These are phyloP conservation scores for Syrista parreyssii DNA, from an alignment of 2,888 invertebrate genomes.

Conservation along the genomic window DNA sequence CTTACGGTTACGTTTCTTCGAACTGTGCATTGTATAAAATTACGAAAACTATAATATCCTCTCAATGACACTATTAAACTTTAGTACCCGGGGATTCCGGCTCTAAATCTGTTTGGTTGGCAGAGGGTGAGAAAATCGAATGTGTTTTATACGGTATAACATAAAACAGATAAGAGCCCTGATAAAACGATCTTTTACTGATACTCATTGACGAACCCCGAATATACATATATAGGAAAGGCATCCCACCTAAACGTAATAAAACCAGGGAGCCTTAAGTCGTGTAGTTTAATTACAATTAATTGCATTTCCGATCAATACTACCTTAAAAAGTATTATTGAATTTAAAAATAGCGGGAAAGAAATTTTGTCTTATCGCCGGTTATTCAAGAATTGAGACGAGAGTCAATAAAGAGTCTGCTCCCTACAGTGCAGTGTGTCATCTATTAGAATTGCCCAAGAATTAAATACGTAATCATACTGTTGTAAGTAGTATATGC, in stretches of 20 bases:
- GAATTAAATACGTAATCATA: neutral
- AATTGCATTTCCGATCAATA: neutral
- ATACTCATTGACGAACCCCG: neutral
- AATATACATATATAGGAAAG: neutral
- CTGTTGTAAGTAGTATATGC: neutral
- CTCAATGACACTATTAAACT: neutral
- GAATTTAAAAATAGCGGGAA: neutral
- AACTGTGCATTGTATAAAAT: conserved; percentile 37
- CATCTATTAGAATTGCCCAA: neutral
- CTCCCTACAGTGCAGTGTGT: neutral
- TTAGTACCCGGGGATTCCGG: neutral
- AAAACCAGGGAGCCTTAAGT: neutral
- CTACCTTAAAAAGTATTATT: neutral
- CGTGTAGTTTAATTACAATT: neutral
- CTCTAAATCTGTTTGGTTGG: neutral
- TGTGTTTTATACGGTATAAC: neutral
- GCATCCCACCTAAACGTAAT: neutral
- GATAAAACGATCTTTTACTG: neutral
- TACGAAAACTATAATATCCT: neutral
- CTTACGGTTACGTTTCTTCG: conserved; percentile 67
- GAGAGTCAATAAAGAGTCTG: neutral
- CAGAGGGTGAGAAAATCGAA: neutral
- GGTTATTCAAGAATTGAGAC: neutral
- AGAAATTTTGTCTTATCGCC: neutral
- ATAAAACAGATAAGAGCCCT: neutral